A percentile compares a stretch with the other conserved stretches of the same genome.
Conservation (phyloP, 2,797 vertebrate species). For the Rhinophrynus dorsalis region DNA sequence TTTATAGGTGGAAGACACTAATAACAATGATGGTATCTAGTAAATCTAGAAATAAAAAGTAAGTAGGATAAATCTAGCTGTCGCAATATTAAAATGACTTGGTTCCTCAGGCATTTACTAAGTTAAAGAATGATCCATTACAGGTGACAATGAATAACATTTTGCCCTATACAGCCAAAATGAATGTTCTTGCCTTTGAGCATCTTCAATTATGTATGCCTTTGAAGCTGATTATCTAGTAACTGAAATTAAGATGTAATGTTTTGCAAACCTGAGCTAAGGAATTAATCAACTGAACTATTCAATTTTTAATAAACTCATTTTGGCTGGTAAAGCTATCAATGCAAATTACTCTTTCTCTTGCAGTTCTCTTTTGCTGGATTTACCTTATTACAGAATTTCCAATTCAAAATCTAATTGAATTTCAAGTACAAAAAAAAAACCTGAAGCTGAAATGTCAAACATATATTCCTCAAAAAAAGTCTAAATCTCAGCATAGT, state of each 20-base stretch:
- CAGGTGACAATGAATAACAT: neutral
- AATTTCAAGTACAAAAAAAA: neutral
- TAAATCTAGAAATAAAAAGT: too few species aligned
- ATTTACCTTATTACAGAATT: slow-evolving; percentile 13
- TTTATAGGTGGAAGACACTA: too few species aligned
- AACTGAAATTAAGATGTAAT: slow-evolving; percentile 72
- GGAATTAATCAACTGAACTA: slow-evolving; percentile 71
- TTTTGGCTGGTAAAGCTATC: slow-evolving; percentile 63
- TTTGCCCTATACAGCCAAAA: neutral
- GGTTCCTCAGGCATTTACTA: too few species aligned
- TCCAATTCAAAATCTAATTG: slow-evolving; percentile 20
- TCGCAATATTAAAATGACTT: too few species aligned
- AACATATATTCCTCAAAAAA: too few species aligned
- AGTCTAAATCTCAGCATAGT: too few species aligned
- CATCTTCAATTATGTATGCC: slow-evolving; percentile 67
- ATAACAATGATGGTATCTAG: too few species aligned
- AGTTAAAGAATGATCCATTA: too few species aligned
- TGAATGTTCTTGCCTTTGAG: slow-evolving; percentile 11
- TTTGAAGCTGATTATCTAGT: slow-evolving; percentile 78
- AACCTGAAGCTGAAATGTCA: too few species aligned
- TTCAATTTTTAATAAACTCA: slow-evolving; percentile 75
- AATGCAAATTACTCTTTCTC: slow-evolving; percentile 65
- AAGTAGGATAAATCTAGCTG: too few species aligned
- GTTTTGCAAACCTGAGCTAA: slow-evolving; percentile 71
- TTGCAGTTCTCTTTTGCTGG: slow-evolving; percentile 52